These are phyloP conservation scores for Mus caroli DNA, from an alignment of 2,797 vertebrate species.

Conservation along the genomic window DNA sequence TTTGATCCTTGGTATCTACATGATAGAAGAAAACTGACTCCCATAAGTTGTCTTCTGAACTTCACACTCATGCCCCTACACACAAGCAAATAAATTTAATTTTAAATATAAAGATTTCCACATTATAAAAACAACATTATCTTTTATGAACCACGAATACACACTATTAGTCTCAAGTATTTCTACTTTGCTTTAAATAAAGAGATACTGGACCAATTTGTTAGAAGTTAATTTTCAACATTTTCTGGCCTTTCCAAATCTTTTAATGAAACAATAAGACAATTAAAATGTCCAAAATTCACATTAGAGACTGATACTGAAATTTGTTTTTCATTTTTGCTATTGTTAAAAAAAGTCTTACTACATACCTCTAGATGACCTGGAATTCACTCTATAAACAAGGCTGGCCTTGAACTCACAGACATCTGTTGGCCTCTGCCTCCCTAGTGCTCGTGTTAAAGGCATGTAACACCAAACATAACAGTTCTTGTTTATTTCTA, in stretches of 20 bases:
- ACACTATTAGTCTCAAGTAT: slow-evolving; percentile 36
- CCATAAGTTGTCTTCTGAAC: background rate
- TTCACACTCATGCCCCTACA: background rate
- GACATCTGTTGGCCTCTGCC: background rate
- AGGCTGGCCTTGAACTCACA: background rate
- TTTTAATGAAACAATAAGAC: slow-evolving; percentile 46
- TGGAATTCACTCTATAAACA: background rate
- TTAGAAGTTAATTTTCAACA: slow-evolving; percentile 55
- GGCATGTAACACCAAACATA: background rate
- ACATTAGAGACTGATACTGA: background rate
- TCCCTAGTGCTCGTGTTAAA: background rate
- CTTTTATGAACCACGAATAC: slow-evolving; percentile 27
- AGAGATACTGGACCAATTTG: slow-evolving; percentile 19
- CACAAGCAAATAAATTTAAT: background rate
- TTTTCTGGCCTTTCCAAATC: slow-evolving; percentile 39
- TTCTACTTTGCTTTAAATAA: slow-evolving; percentile 22
- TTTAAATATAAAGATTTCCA: slow-evolving; percentile 7
- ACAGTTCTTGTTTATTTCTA: background rate
- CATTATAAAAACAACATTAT: background rate
- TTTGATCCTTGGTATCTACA: background rate
- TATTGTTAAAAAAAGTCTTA: background rate
- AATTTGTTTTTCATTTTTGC: background rate
- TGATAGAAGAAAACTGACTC: background rate
- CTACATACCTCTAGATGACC: background rate
- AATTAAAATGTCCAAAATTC: slow-evolving; percentile 49